These are phyloP conservation scores for Xyrichtys novacula DNA, from an alignment of 2,797 vertebrate species.

Conservation along the genomic window DNA sequence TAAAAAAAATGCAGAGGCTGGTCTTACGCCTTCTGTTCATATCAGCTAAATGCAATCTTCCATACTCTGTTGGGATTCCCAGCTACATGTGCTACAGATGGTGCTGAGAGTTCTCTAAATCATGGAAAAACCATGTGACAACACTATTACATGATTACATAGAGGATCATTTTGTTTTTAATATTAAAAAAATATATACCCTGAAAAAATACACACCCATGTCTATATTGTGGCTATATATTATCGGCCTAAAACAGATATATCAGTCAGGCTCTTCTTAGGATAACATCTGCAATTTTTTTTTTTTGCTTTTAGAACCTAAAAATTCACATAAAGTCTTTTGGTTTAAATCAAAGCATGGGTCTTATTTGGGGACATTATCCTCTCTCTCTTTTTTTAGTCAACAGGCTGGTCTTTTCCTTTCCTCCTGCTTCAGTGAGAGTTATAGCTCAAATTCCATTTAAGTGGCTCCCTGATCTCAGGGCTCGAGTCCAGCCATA, in stretches of 20 bases:
- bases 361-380: constrained; percentile 20
- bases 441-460: constrained; percentile 41
- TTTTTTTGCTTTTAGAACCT: too few relatives aligned
- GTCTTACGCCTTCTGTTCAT: too few relatives aligned
- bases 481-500: constrained; percentile 29
- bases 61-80: not conserved
- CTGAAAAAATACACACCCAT: too few relatives aligned
- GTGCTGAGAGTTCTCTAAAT: not conserved
- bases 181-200: too few relatives aligned
- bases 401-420: constrained; percentile 9
- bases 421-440: not conserved
- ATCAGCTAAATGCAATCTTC: too few relatives aligned
- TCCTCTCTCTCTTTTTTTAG: constrained; percentile 12
- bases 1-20: too few relatives aligned
- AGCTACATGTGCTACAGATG: not conserved
- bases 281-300: too few relatives aligned
- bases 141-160: too few relatives aligned
- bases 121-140: not conserved
- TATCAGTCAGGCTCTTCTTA: too few relatives aligned
- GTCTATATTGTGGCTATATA: too few relatives aligned
- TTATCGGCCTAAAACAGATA: too few relatives aligned
- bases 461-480: constrained; percentile 55
- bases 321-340: not conserved
- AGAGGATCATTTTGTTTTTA: too few relatives aligned
- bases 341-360: not conserved